phyloP scores from a whole-genome alignment of 1,140 invertebrate species.

The Drosophila ananassae region DNA sequence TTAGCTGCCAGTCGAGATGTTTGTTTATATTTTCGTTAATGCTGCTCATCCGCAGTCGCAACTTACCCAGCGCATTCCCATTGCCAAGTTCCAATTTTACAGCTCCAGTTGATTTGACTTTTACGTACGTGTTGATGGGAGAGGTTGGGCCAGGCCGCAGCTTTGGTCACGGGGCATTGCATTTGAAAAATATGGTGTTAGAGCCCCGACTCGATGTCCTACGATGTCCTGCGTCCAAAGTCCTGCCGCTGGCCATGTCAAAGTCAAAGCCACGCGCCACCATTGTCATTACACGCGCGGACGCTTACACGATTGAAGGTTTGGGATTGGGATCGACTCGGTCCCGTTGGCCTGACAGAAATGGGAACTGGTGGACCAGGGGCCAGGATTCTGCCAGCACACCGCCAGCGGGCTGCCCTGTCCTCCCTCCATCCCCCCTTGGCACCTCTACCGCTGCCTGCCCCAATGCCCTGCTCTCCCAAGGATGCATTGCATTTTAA shows the following conservation, averaged over 20 bases:
- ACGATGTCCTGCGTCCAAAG: slow-evolving; percentile 16
- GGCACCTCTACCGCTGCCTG: neutral
- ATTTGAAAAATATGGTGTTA: slow-evolving; percentile 55
- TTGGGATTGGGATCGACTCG: slow-evolving; percentile 42
- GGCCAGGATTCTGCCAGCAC: slow-evolving; percentile 5
- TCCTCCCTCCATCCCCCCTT: neutral
- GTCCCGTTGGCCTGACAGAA: slow-evolving; percentile 6
- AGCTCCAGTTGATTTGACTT: slow-evolving; percentile 65
- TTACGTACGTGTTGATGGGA: slow-evolving; percentile 72
- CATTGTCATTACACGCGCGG: slow-evolving; percentile 80
- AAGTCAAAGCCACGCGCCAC: slow-evolving; percentile 78
- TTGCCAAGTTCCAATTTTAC: slow-evolving; percentile 31
- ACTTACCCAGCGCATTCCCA: slow-evolving; percentile 12
- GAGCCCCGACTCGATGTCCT: slow-evolving; percentile 1
- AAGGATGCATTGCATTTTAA: slow-evolving; percentile 80
- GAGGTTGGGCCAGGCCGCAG: slow-evolving; percentile 39
- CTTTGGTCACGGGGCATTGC: slow-evolving; percentile 62
- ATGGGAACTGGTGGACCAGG: neutral
- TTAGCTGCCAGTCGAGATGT: slow-evolving; percentile 70
- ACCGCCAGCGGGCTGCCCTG: slow-evolving; percentile 32
- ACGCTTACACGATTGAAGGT: slow-evolving; percentile 71
- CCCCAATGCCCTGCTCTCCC: slow-evolving; percentile 25
- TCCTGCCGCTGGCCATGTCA: slow-evolving; percentile 64
- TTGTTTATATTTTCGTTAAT: slow-evolving; percentile 75
- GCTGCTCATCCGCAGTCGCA: slow-evolving; percentile 47